Evolutionary conservation across 2,797 vertebrate species (phyloP), one percentile per base, ranked within the genome.

Genomic region (Gadopsis bispinosus): DNA sequence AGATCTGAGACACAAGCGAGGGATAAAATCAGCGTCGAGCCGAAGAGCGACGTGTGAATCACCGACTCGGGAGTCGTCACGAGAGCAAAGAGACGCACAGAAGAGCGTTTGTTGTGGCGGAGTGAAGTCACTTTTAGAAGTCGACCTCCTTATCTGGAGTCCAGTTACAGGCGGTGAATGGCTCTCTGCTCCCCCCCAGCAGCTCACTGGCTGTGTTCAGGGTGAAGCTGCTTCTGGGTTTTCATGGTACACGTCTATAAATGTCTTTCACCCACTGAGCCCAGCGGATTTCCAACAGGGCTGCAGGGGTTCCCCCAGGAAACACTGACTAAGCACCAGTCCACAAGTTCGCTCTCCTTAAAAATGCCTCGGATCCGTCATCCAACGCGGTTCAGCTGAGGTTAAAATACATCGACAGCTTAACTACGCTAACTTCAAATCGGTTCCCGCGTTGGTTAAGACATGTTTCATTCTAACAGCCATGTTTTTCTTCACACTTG

Each of bases 51-150:
- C 14, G 51, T 54, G 73, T 72, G 73, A 75, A 65, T 69, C 71
- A 72, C 61, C 19, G 47, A 66, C 33, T 33, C 4, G 35, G 35
- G 35, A 35, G 6, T 35, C 58, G 10, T 82, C 69, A 78, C 71
- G 31, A 63, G 71, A 64, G 73, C 31, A 45, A 47, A 47, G 73
- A 17, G 69, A 19, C 0, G 26, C 63, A 88, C 85, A 86, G 74
- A 37, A 69, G 79, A 29, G 55, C 17, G 31, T 1, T 74, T 90
- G 86, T 91, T 66, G 48, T 5, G 2, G 60, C 77, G 71, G 39
- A 83, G 74, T 84, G 86, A 84, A 83, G 87, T 89, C 85, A 81
- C 69, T 80, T 35, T 68, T 19, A 58, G 80, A 61, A 69, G 78
- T 60, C 33, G 45, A 54, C 73, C 77, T 85, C 60, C 51, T 62